Percentiles rank a stretch among this genome's conserved stretches.
These are phyloP conservation scores for Carabus problematicus DNA, from an alignment of 2,888 invertebrate genomes.

Conservation along the genomic window DNA sequence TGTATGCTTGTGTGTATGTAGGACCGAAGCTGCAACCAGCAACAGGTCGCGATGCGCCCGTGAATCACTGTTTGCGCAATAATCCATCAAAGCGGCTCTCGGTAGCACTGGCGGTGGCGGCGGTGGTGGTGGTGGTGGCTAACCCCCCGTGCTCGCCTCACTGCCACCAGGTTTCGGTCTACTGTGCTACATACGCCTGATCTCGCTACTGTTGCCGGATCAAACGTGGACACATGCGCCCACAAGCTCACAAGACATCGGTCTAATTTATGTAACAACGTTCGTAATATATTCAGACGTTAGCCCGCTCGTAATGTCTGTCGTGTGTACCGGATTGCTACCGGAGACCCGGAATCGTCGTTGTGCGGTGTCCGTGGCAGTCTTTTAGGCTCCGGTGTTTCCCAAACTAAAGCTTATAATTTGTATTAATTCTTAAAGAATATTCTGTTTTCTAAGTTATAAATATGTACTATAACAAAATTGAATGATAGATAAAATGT, in stretches of 20 bases:
- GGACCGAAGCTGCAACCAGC: slow-evolving; percentile 44
- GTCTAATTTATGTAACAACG: slow-evolving; percentile 51
- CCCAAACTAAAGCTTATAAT: background rate
- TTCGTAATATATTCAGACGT: slow-evolving; percentile 59
- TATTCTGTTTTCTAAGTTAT: background rate
- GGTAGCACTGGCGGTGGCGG: slow-evolving; percentile 41
- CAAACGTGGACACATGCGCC: slow-evolving; percentile 17
- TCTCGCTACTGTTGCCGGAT: slow-evolving; percentile 43
- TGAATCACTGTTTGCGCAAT: slow-evolving; percentile 54
- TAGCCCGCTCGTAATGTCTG: slow-evolving; percentile 59
- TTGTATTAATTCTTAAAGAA: background rate
- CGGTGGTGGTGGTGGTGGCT: background rate
- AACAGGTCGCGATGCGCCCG: slow-evolving; percentile 53
- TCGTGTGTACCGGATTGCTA: too few species aligned
- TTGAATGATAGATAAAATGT: too few species aligned
- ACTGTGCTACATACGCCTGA: too few species aligned
- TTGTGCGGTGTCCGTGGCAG: too few species aligned
- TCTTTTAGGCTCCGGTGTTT: slow-evolving; percentile 18
- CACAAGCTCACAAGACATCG: slow-evolving; percentile 27
- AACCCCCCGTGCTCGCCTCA: background rate
- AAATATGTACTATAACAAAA: slow-evolving; percentile 5
- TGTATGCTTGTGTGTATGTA: background rate
- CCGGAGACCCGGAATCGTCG: slow-evolving; percentile 48
- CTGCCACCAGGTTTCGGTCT: slow-evolving; percentile 38
- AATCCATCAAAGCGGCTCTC: slow-evolving; percentile 54